These are phyloP conservation scores for Philhelius pedissequus DNA, from an alignment of 2,888 invertebrate genomes.

Conservation along the genomic window DNA sequence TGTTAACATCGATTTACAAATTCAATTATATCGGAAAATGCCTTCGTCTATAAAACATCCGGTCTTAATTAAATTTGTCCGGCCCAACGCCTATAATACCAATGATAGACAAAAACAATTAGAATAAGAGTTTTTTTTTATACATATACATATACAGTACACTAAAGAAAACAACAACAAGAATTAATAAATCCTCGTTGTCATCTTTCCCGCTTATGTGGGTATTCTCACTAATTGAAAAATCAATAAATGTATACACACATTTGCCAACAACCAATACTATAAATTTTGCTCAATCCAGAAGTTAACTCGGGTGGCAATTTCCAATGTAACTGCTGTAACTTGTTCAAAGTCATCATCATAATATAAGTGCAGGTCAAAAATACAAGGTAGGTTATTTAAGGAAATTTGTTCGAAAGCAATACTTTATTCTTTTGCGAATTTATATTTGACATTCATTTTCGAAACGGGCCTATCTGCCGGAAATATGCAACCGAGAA, in stretches of 20 bases:
- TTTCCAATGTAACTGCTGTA: neutral
- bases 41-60: slow-evolving; percentile 28
- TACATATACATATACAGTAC: neutral
- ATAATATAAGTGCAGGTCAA: too few relatives aligned
- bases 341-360: neutral
- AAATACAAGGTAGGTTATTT: too few relatives aligned
- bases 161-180: neutral
- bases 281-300: neutral
- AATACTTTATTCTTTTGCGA: too few relatives aligned
- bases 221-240: slow-evolving; percentile 13
- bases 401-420: too few relatives aligned
- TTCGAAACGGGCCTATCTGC: too few relatives aligned
- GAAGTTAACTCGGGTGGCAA: neutral
- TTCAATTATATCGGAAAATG: slow-evolving; percentile 39
- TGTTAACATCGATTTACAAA: slow-evolving; percentile 35
- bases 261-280: neutral
- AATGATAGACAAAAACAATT: slow-evolving; percentile 22
- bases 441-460: too few relatives aligned
- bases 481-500: too few relatives aligned
- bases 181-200: slow-evolving; percentile 13
- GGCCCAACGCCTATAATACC: slow-evolving; percentile 14
- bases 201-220: slow-evolving; percentile 30
- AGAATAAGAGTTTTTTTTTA: neutral
- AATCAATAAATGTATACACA: slow-evolving; percentile 6
- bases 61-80: slow-evolving; percentile 57